A percentile compares a stretch with the other conserved stretches of the same genome.
phyloP scores from a whole-genome alignment of 2,797 vertebrate species.

The Gymnothorax reevesii region DNA sequence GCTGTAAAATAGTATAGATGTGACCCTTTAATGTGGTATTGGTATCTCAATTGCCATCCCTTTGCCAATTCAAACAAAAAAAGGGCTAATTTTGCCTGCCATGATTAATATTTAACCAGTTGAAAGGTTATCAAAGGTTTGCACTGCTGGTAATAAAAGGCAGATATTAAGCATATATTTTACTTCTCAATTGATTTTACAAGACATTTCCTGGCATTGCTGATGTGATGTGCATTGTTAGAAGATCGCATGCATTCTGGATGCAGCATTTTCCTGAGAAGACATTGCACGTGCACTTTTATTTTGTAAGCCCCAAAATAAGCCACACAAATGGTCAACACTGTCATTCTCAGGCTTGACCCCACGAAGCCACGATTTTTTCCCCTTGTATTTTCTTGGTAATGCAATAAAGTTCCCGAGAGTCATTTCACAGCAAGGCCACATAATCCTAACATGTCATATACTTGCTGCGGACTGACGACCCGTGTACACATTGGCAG shows the following conservation, averaged over 20 bases:
- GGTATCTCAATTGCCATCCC: neutral
- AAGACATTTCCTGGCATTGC: neutral
- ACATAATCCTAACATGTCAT: slow-evolving; percentile 4
- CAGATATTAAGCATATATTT: neutral
- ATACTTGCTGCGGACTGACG: neutral
- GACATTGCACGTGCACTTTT: neutral
- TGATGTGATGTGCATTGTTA: neutral
- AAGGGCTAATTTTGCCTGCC: neutral
- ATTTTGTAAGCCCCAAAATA: neutral
- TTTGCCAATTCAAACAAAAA: slow-evolving; percentile 3
- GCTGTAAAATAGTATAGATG: neutral
- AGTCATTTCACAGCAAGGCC: slow-evolving; percentile 25
- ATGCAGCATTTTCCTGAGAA: neutral
- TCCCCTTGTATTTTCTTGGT: slow-evolving; percentile 2
- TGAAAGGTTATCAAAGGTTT: neutral
- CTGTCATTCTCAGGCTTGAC: neutral
- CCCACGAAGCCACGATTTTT: neutral
- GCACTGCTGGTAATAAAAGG: neutral
- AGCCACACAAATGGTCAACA: neutral
- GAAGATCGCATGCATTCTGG: neutral
- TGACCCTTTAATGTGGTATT: neutral
- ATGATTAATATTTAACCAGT: slow-evolving; percentile 7
- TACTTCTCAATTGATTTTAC: neutral
- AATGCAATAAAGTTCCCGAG: slow-evolving; percentile 18
- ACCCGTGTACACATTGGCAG: neutral